Base-by-base conservation (phyloP, 92 coral and sea anemone genomes). In the Actinostola sp. region DNA sequence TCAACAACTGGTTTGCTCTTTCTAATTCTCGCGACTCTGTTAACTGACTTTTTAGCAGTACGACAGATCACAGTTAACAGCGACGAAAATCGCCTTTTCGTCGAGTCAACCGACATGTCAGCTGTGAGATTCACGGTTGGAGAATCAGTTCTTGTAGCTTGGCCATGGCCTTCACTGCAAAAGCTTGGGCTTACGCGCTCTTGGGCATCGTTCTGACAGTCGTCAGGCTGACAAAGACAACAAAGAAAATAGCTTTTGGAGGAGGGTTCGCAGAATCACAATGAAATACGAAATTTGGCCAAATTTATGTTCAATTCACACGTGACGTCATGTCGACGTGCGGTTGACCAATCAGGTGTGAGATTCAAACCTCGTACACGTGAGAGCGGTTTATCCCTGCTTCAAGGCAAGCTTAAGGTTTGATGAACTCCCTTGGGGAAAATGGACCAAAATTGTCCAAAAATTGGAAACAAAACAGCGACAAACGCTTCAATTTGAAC, bases 41-140 rank as follows among this genome's bases (percentile, higher is more conserved):
- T 90, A 14, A 86, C 97, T 20, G 97, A 90, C 46, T 83, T 83
- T 38, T 87, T 90, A 5, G 97, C 97, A 26, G 97, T 90, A 34
- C 92, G 85, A 64, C 92, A 90, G 25, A 90, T 90, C 6, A 90
- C 85, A 0, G 92, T 80, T 11, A 90, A 50, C 23, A 90, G 82
- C 17, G 90, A 41, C 10, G 92, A 84, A 50, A 90, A 87, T 0
- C 87, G 57, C 34, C 81, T 48, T 43, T 75, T 75, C 15, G 81
- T 33, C 6, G 80, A 30, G 23, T 75, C 81, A n/a, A 25, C 30
- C 7, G 81, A 70, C 81, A 75, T 75, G n/a, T n/a, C n/a, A 4
- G 43, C 71, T 46, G 24, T 35, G 53, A 52, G 30, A 14, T 52
- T 52, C 14, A 52, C 59, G 3, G 59, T 63, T 3, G 66, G 8